Evolutionary conservation across 2,888 invertebrate genomes (phyloP).

Genomic region (Acholoe squamosa): DNA sequence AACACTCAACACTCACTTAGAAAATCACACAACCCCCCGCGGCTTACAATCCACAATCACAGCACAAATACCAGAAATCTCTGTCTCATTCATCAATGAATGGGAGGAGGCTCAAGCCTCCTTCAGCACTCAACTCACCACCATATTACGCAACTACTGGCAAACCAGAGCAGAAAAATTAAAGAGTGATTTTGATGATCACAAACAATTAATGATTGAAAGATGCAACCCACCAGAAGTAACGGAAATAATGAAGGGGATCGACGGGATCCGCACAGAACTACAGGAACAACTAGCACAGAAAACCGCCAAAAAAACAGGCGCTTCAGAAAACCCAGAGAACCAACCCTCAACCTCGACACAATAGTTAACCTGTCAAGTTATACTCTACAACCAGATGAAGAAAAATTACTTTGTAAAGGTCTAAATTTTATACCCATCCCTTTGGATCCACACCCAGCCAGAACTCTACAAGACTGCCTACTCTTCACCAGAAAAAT

Average conservation of each 20-base stretch:
- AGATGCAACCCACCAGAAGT: not conserved
- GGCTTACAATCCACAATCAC: not conserved
- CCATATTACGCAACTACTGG: not conserved
- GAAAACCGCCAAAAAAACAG: no score
- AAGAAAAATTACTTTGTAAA: not conserved
- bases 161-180: not conserved
- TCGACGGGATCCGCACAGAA: not conserved
- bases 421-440: constrained; percentile 8
- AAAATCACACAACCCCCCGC: not conserved
- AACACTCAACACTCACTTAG: not conserved
- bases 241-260: not conserved
- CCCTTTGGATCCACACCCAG: no score
- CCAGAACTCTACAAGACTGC: not conserved
- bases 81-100: not conserved
- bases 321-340: not conserved
- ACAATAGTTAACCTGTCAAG: not conserved
- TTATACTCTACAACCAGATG: not conserved
- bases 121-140: not conserved
- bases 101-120: not conserved
- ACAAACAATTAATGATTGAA: not conserved
- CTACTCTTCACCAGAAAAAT: not conserved
- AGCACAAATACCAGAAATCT: not conserved
- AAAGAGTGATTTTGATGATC: not conserved
- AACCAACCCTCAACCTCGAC: not conserved
- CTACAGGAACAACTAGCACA: not conserved